A percentile compares a stretch with the other conserved stretches of the same genome.
Conservation (phyloP, 1,140 invertebrate species). For the Anastrepha obliqua region DNA sequence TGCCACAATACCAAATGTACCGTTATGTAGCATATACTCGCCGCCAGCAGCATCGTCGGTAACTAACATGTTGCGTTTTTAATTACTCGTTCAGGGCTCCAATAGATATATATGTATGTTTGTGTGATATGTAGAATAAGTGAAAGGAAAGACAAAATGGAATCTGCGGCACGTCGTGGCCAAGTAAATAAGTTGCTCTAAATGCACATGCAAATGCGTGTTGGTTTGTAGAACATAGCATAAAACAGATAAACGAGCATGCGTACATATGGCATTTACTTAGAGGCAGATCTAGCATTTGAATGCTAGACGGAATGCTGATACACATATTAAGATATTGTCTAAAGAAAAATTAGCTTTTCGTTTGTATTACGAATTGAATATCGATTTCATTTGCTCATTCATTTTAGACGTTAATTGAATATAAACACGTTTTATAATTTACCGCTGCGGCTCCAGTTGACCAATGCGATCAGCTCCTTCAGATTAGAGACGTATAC, state of each 20-base stretch:
- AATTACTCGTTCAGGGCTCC: too few species aligned
- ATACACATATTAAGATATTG: slow-evolving; percentile 38
- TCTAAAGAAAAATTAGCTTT: slow-evolving; percentile 31
- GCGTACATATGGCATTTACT: background rate
- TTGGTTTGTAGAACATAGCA: background rate
- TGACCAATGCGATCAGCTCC: slow-evolving; percentile 21
- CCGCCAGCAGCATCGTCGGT: too few species aligned
- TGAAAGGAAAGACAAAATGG: slow-evolving; percentile 18
- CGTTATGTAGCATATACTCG: too few species aligned
- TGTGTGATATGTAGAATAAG: background rate
- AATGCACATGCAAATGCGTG: background rate
- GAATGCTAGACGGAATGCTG: background rate
- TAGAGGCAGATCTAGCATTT: background rate
- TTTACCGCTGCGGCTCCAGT: background rate
- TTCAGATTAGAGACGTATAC: slow-evolving; percentile 13
- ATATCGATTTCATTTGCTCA: slow-evolving; percentile 47
- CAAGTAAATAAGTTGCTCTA: background rate
- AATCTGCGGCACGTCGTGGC: slow-evolving; percentile 6
- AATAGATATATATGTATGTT: background rate
- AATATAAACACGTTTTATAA: slow-evolving; percentile 52
- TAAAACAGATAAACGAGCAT: background rate
- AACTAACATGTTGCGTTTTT: too few species aligned
- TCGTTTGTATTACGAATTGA: slow-evolving; percentile 32
- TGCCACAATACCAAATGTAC: too few species aligned
- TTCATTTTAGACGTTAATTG: slow-evolving; percentile 46